These are phyloP conservation scores for Melanostoma mellinum DNA, from an alignment of 2,888 invertebrate species.

Conservation along the genomic window DNA sequence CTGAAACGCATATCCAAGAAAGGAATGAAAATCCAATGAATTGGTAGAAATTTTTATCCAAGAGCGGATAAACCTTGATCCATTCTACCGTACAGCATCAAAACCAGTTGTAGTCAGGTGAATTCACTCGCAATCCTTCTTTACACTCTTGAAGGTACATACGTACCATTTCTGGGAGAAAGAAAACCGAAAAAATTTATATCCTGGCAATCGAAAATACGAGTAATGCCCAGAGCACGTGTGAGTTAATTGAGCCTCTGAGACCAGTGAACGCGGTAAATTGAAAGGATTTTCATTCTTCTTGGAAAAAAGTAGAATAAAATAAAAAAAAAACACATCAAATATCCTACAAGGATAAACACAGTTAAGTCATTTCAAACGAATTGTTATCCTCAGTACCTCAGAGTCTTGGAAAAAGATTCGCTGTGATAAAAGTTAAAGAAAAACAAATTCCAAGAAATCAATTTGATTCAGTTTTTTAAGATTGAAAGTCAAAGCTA, in stretches of 20 bases:
- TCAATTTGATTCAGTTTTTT: not conserved
- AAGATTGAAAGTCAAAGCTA: not conserved
- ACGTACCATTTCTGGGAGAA: conserved; percentile 32
- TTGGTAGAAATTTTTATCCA: conserved; percentile 19
- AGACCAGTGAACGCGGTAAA: conserved; percentile 41
- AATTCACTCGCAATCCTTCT: conserved; percentile 26
- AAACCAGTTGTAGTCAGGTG: conserved; percentile 30
- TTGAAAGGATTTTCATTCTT: conserved; percentile 50
- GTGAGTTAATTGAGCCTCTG: conserved; percentile 53
- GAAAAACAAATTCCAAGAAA: too few relatives aligned
- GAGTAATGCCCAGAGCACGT: conserved; percentile 43
- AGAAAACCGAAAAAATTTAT: not conserved
- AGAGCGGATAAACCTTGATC: conserved; percentile 12
- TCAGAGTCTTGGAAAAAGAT: too few relatives aligned
- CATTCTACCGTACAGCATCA: conserved; percentile 36
- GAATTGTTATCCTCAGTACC: too few relatives aligned
- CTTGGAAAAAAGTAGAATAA: not conserved
- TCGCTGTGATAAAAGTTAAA: too few relatives aligned
- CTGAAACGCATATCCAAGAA: conserved; percentile 11
- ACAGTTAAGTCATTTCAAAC: too few relatives aligned
- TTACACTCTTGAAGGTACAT: conserved; percentile 32
- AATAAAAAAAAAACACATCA: not conserved
- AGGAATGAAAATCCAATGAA: conserved; percentile 27
- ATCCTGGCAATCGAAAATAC: conserved; percentile 24
- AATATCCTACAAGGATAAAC: too few relatives aligned